Base-by-base conservation (phyloP, 1,140 invertebrate genomes). In the Octopus sinensis region DNA sequence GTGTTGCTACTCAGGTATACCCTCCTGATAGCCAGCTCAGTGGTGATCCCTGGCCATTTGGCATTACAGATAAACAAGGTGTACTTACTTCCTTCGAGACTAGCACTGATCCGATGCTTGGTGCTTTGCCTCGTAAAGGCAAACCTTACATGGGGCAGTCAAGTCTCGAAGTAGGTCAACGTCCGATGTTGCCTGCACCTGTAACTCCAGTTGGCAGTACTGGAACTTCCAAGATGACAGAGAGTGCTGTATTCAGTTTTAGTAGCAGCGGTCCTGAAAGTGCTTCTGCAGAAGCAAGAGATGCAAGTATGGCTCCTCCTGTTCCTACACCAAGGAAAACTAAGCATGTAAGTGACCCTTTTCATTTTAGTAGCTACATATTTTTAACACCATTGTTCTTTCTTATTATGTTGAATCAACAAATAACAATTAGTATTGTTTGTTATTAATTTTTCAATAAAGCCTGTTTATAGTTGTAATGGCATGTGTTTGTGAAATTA, bases 61-160 rank as follows among this genome's bases (percentile, higher is more conserved):
- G 71, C 51, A 23, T 10, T 76, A 56, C 53, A 13, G 82, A 75
- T 43, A 68, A 30, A 23, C 75, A 43, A 54, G 82, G 62, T 23
- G 79, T 17, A 53, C 56, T 68, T 12, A 53, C 52, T n/a, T 62
- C 53, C 17, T 53, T 53, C n/a, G 73, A 82, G 54, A 12, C 68
- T 53, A 30, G 68, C 71, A 81, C 78, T 30, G 76, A 71, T 4
- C 52, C 76, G 79, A 30, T 76, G 52, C 56, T 73, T 12, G 71
- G 79, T 30, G 56, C 10, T 68, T 78, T 80, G 0, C 54, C 82
- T 9, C n/a, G 82, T 7, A 81, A 71, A 52, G 79, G 76, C 12
- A 71, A 78, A 52, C 84, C 83, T 10, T 62, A 80, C 30, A 86
- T 86, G 86, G 86, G 86, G 9, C 85, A 86, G 83, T 81, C 81